Conservation (phyloP, 1,140 invertebrate species). For the Palaemon carinicauda region DNA sequence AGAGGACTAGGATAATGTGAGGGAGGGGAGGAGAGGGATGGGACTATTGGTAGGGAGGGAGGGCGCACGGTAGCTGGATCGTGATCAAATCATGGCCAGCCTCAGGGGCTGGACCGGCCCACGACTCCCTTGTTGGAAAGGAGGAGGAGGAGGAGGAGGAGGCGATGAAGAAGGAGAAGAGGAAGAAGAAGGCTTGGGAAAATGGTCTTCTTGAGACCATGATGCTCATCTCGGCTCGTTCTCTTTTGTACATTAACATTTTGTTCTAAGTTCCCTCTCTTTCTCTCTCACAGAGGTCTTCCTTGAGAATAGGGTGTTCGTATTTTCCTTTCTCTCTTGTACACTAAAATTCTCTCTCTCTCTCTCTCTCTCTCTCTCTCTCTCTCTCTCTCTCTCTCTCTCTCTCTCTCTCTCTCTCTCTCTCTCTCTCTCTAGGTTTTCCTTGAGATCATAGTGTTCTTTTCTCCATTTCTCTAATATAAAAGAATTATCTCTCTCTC, state of each 20-base stretch:
- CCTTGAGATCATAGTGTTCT: no score
- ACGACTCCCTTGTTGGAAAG: background rate
- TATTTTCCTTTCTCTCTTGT: background rate
- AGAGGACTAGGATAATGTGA: background rate
- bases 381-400: slow-evolving; percentile 8
- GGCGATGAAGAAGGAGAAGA: background rate
- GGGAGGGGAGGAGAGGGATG: background rate
- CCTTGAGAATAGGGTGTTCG: background rate
- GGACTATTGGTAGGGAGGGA: background rate
- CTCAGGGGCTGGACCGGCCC: no score
- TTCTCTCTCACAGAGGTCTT: background rate
- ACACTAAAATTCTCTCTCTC: background rate
- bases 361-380: background rate
- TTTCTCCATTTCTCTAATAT: background rate
- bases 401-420: background rate
- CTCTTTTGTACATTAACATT: background rate
- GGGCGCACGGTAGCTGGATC: background rate
- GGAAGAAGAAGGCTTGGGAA: background rate
- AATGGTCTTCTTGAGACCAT: background rate
- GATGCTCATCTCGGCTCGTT: background rate
- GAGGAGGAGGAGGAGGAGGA: background rate
- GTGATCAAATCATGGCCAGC: no score
- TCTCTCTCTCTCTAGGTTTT: no score
- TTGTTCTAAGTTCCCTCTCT: background rate
- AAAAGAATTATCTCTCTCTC: background rate